A percentile compares a stretch with the other conserved stretches of the same genome.
Evolutionary conservation across 2,888 invertebrate species (phyloP).

Genomic region (Omphaloscelis lunosa): DNA sequence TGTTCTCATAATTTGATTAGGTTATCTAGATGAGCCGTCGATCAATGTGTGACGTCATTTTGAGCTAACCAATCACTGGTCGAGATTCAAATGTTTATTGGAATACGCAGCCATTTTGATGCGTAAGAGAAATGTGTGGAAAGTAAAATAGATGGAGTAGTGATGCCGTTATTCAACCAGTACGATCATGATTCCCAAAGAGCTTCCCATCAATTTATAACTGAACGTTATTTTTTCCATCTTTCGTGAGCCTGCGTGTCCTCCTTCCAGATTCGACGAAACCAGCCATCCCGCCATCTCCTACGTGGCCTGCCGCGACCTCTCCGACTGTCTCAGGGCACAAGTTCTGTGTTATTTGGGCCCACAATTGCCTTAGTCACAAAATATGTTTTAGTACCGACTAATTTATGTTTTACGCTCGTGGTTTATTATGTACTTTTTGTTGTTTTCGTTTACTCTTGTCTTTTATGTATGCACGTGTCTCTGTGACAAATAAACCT

Average conservation of each 20-base stretch:
- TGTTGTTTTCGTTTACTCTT: too few species aligned
- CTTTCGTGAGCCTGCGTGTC: too few species aligned
- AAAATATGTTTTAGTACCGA: not conserved
- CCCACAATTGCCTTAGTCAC: not conserved
- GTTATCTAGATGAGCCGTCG: slow-evolving; percentile 88
- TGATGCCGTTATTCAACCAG: not conserved
- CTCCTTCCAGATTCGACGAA: not conserved
- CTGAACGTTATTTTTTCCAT: not conserved
- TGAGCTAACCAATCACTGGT: slow-evolving; percentile 74
- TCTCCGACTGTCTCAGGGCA: not conserved
- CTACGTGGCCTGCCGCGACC: too few species aligned
- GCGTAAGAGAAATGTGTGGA: slow-evolving; percentile 30
- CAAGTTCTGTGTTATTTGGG: not conserved
- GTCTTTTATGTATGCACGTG: too few species aligned
- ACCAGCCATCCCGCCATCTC: not conserved
- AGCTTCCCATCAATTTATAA: not conserved
- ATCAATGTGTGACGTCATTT: slow-evolving; percentile 82
- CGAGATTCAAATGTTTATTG: slow-evolving; percentile 38
- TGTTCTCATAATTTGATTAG: slow-evolving; percentile 84
- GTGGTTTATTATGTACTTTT: too few species aligned
- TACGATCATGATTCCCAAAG: not conserved
- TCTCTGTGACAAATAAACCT: too few species aligned
- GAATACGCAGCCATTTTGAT: slow-evolving; percentile 27
- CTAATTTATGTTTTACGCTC: too few species aligned
- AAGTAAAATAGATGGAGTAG: not conserved